Evolutionary conservation across 2,888 invertebrate species (phyloP), one percentile per base, ranked within the genome.

Genomic region (Brachyopa scutellaris): DNA sequence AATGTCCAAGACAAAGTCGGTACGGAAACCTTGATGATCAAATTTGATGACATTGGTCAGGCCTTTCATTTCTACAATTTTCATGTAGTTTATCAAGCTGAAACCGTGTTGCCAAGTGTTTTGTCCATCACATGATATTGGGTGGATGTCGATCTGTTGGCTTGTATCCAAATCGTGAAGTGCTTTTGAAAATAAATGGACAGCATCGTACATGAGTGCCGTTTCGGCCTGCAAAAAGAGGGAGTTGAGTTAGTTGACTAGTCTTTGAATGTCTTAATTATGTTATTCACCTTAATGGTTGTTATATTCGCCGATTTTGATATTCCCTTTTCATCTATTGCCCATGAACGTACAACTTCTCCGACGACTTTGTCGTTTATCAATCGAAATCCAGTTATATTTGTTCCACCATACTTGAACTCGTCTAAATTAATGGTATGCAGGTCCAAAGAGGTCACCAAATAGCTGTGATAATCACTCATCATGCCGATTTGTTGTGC

Each of bases 401-500:
- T 98, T 21, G 98, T 97, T 29, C 98, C 98, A 6, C 97, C 97
- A 90, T 97, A 97, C 89, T 96, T 96, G 90, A 98, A 98, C 90
- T 97, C 97, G 87, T 97, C 97, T 87, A 98, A 92, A 91, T 98
- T 96, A 31, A 99, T 94, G 66, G 96, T 97, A 87, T 97, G 96
- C 83, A 98, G 92, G 90, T 98, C 98, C 92, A 98, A 90, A 2
- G 97, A 97, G 0, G 97, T 97, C 85, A 98, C 95, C 86, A 98
- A 93, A 89, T 97, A 98, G 91, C 97, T 97, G 90, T 97, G 97
- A 89, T 97, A 96, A 89, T 97, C 97, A 84, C 97, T 97, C 96
- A 98, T 97, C 96, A 98, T 97, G 84, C 98, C 98, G 85, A 98
- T 96, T 92, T 97, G 97, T 90, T 97, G 97, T 7, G 97, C 97